These are phyloP conservation scores for Ditylenchus weischeri DNA, from an alignment of 2,888 invertebrate species.

Conservation along the genomic window DNA sequence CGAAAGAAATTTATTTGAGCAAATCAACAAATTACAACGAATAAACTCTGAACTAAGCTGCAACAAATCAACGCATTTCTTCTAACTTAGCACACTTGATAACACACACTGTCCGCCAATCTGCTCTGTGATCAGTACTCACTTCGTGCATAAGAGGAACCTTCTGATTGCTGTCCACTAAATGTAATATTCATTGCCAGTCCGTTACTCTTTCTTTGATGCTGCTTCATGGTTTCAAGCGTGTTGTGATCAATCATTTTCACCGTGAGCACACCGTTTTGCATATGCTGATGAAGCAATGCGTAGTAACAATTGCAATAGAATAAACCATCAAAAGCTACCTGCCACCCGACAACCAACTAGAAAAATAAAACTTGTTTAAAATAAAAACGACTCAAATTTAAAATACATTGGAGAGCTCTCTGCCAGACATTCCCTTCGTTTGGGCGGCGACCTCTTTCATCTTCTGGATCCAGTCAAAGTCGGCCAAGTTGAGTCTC, in stretches of 20 bases:
- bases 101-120: too few species aligned
- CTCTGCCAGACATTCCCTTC: conserved; percentile 92
- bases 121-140: too few species aligned
- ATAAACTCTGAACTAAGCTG: too few species aligned
- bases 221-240: conserved; percentile 77
- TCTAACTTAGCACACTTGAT: too few species aligned
- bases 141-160: too few species aligned
- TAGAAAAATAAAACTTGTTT: too few species aligned
- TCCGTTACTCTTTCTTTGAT: conserved; percentile 73
- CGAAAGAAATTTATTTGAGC: too few species aligned
- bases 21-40: too few species aligned
- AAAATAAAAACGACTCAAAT: too few species aligned
- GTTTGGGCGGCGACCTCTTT: conserved; percentile 77
- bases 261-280: conserved; percentile 85
- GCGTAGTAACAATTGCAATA: too few species aligned
- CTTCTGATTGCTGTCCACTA: conserved; percentile 55
- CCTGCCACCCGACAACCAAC: conserved; percentile 86
- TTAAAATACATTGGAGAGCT: conserved; percentile 74
- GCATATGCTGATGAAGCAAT: conserved; percentile 78
- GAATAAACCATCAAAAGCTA: conserved; percentile 13
- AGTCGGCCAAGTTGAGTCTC: conserved; percentile 83
- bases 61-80: too few species aligned
- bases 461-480: conserved; percentile 86
- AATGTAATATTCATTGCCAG: background rate
- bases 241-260: conserved; percentile 87